Evolutionary conservation across 1,140 invertebrate genomes (phyloP), one percentile per base, ranked within the genome.

Genomic region (Conus betulinus): DNA sequence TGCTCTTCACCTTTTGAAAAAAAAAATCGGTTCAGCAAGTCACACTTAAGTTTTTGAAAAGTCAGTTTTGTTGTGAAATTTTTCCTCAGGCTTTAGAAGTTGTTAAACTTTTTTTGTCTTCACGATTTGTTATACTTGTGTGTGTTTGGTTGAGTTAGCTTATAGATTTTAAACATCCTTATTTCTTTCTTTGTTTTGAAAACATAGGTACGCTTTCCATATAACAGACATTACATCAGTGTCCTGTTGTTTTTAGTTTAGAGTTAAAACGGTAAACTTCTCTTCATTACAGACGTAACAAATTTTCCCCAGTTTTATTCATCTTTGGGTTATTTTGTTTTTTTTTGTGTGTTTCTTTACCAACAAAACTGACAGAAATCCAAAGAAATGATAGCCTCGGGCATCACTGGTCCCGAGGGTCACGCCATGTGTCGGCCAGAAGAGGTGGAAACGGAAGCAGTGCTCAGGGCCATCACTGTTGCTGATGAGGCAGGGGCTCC

Each of bases 371-470:
- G 4, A n/a, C 94, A 98, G 96, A 99, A 99, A 95, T 97, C 97
- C n/a, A 97, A 97, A 94, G 97, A 98, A 94, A 95, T 99, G 60
- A 94, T 99, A 51, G 96, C 96, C 0, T 96, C 97, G 63, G 99
- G 99, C n/a, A 96, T 99, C 11, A 98, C 97, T 10, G 98, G 98
- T 11, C 99, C 99, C 25, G 99, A 99, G 95, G 99, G 98, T 17
- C 99, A 99, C 95, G 97, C 98, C 93, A 96, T 99, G 93, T 98
- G 98, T n/a, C 96, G 99, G 25, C 98, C 99, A 53, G 99, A 99
- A 95, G 98, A 96, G 95, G 97, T 99, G 2, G 99, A 99, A 95
- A 98, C 97, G 6, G 99, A 99, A 96, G 99, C 99, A 55, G 98
- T 98, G 4, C 97, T 98, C 94, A 96, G 99, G 93, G 99, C 99